Conservation (phyloP, 1,140 invertebrate genomes). For the Drosophila nikananu region DNA sequence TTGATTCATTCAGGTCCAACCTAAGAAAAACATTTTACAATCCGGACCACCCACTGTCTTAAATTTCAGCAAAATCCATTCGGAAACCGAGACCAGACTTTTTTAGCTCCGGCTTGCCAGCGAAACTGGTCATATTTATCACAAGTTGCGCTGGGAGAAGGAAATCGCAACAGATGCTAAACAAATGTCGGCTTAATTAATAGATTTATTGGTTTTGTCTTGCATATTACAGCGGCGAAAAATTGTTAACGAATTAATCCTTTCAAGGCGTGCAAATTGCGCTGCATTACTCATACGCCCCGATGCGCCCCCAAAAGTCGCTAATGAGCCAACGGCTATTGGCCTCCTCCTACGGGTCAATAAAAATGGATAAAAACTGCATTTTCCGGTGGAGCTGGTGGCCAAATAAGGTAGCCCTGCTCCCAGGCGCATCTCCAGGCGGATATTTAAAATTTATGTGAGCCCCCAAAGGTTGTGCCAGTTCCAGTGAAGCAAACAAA, state of each 20-base stretch:
- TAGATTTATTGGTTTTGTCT: constrained; percentile 78
- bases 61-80: constrained; percentile 79
- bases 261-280: constrained; percentile 74
- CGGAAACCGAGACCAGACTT: constrained; percentile 40
- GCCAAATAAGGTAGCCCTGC: constrained; percentile 45
- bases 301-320: constrained; percentile 44
- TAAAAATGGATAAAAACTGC: constrained; percentile 78
- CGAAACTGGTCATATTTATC: constrained; percentile 56
- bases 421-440: constrained; percentile 43
- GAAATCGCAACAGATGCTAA: constrained; percentile 54
- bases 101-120: constrained; percentile 17
- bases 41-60: constrained; percentile 77
- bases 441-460: constrained; percentile 79
- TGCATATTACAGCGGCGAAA: constrained; percentile 72
- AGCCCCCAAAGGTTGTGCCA: constrained; percentile 55
- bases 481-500: constrained; percentile 45
- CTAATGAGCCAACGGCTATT: constrained; percentile 48
- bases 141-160: constrained; percentile 33
- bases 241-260: constrained; percentile 83
- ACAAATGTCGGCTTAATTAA: constrained; percentile 80
- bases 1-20: constrained; percentile 53
- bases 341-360: constrained; percentile 53
- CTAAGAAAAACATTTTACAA: constrained; percentile 52
- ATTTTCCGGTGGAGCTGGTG: constrained; percentile 44
- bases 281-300: constrained; percentile 73